A percentile compares a stretch with the other conserved stretches of the same genome.
Evolutionary conservation across 2,888 invertebrate species (phyloP).

Genomic region (Cerceris ruficornis): DNA sequence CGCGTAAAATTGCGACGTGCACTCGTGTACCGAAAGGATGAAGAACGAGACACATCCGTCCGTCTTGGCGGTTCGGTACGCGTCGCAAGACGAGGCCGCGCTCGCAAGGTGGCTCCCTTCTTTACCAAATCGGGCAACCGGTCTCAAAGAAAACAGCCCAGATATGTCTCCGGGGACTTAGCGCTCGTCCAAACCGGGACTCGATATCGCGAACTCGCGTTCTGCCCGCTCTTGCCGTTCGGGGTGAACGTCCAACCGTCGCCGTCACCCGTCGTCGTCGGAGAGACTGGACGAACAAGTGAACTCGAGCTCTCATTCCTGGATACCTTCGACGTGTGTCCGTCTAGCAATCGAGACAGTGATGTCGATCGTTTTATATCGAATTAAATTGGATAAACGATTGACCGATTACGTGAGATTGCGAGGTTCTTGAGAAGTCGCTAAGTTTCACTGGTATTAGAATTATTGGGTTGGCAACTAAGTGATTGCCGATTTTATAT

Average conservation of each 20-base stretch:
- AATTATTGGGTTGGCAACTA: too few species aligned
- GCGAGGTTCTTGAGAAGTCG: background rate
- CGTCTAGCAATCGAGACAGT: constrained; percentile 30
- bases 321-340: constrained; percentile 24
- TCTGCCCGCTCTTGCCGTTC: constrained; percentile 50
- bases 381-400: constrained; percentile 10
- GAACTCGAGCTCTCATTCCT: constrained; percentile 72
- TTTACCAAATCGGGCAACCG: constrained; percentile 77
- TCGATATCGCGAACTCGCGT: constrained; percentile 63
- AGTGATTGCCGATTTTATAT: too few species aligned
- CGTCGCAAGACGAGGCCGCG: constrained; percentile 36
- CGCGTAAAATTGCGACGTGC: constrained; percentile 57
- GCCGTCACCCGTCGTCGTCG: constrained; percentile 47
- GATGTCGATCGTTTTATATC: constrained; percentile 2
- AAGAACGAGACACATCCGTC: constrained; percentile 72
- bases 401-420: background rate
- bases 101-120: constrained; percentile 59
- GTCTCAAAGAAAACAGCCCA: constrained; percentile 77
- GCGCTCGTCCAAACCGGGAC: constrained; percentile 72
- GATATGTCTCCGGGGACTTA: constrained; percentile 77
- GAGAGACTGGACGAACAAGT: constrained; percentile 75
- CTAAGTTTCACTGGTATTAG: background rate
- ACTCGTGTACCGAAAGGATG: constrained; percentile 53
- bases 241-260: constrained; percentile 77
- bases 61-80: constrained; percentile 55